Evolutionary conservation across 2,113 vertebrate species (phyloP).

Genomic region (Baryphthengus martii): DNA sequence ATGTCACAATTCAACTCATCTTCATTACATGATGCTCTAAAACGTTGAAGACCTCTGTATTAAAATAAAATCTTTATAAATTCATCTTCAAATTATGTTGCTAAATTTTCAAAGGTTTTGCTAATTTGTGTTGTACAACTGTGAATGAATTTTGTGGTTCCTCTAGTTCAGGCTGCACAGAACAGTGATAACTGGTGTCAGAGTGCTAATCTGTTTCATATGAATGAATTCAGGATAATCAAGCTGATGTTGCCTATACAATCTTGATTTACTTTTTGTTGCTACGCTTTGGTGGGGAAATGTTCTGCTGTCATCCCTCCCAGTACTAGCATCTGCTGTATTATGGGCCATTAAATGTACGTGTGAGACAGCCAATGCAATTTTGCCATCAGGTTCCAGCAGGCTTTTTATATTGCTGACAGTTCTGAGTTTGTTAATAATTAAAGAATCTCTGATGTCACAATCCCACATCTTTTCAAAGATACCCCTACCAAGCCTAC

Average conservation of each 20-base stretch:
- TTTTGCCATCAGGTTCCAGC: background rate
- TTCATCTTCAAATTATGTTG: background rate
- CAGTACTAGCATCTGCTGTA: background rate
- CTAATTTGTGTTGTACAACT: background rate
- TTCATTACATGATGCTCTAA: background rate
- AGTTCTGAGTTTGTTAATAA: background rate
- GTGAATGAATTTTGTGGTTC: background rate
- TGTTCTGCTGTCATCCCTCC: background rate
- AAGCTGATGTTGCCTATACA: background rate
- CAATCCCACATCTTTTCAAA: background rate
- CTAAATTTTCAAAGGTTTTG: background rate
- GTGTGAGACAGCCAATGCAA: background rate
- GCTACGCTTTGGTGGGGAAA: background rate
- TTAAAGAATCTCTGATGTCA: background rate
- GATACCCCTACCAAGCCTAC: background rate
- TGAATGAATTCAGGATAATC: background rate
- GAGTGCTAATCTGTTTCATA: background rate
- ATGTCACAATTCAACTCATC: background rate
- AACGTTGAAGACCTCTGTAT: background rate
- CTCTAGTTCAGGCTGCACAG: no score
- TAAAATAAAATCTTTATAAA: background rate
- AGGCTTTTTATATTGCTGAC: background rate
- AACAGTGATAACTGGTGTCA: background rate
- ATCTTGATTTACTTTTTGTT: background rate
- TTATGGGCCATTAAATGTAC: background rate